Evolutionary conservation across 2,888 invertebrate genomes (phyloP), one percentile per base, ranked within the genome.

Genomic region (Coenonympha arcania): DNA sequence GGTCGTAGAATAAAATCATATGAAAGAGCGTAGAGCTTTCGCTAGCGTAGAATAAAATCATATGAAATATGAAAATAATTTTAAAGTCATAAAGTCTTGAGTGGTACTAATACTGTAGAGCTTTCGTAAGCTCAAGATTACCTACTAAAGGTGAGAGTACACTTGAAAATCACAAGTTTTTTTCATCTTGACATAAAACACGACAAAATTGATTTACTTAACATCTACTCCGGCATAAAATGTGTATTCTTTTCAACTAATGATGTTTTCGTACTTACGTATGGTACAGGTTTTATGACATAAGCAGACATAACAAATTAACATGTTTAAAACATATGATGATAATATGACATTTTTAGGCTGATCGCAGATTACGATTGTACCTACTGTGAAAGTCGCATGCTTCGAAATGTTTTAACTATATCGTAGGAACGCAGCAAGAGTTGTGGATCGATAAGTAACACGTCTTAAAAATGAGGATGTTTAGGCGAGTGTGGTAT

Each of bases 271-370:
- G 22, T 34, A 18, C 43, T 43, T 33, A 13, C 22, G 33, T 33
- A 43, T 16, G 6, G 34, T 16, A 34, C 44, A 34, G 34, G 44
- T 44, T 44, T 22, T 42, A 42, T 44, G 33, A 44, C 34, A 44
- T 44, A 43, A 43, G 33, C 33, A 24, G 43, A 16, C 43, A 16
- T 20, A n/a, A n/a, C n/a, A n/a, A n/a, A 31, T 44, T 34, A 24
- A 34, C 20, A 34, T 22, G 22, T 9, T 44, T n/a, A 44, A n/a
- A n/a, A n/a, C n/a, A n/a, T n/a, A n/a, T n/a, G n/a, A 44, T 22
- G n/a, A 33, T 22, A 19, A 31, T 19, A 22, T 34, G 44, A 6
- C 28, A 6, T 2, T 16, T 20, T 19, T 15, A 26, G 41, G 28
- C 41, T n/a, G 41, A 28, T 28, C 28, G 16, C 16, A 41, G 16